Conservation (phyloP, 2,797 vertebrate genomes). For the Erethizon dorsatum region DNA sequence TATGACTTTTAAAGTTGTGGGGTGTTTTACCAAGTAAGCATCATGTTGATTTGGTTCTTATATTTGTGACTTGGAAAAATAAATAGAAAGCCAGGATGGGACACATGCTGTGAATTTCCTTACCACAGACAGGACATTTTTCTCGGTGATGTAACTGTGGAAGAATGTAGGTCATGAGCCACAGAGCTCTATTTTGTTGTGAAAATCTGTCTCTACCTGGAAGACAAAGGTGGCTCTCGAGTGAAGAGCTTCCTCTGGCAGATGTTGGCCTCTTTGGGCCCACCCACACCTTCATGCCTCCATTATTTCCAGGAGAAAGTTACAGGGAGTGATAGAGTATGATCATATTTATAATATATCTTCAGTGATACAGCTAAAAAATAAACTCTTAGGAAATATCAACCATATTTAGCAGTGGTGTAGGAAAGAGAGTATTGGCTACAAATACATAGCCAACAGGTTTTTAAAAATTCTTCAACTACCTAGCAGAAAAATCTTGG, state of each 20-base stretch:
- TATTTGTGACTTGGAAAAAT: conserved; percentile 4
- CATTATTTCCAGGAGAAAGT: neutral
- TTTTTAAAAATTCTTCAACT: neutral
- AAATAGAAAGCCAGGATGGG: neutral
- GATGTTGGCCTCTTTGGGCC: neutral
- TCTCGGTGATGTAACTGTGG: neutral
- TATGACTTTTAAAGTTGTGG: neutral
- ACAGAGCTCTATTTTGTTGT: neutral
- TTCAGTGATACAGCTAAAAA: neutral
- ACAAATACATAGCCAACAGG: neutral
- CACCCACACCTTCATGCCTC: neutral
- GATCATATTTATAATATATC: conserved; percentile 35
- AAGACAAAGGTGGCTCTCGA: neutral
- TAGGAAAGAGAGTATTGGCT: neutral
- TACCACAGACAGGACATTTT: neutral
- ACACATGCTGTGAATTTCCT: conserved; percentile 16
- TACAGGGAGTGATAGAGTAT: neutral
- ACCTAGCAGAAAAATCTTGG: neutral
- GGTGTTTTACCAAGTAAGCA: neutral
- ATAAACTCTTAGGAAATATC: neutral
- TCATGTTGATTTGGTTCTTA: neutral
- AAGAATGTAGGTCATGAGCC: neutral
- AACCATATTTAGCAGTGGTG: neutral
- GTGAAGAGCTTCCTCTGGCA: neutral
- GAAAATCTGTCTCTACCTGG: neutral